These are phyloP conservation scores for Brachyopa scutellaris DNA, from an alignment of 2,888 invertebrate genomes.

Conservation along the genomic window DNA sequence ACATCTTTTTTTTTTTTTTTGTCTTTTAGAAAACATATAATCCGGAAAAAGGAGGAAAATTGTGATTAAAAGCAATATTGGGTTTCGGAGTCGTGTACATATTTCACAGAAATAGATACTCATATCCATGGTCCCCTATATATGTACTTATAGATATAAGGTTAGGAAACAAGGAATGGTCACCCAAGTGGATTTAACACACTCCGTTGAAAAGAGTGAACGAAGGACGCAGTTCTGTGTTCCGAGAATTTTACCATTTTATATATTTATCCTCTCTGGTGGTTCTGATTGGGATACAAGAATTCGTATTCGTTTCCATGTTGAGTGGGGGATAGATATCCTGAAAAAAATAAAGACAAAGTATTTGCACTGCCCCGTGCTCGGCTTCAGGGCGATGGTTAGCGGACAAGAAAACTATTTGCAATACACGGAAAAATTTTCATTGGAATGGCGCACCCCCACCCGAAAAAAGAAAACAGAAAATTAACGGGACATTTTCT, in stretches of 20 bases:
- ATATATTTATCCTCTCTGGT: background rate
- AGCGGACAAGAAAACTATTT: too few relatives aligned
- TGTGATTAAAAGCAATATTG: constrained; percentile 50
- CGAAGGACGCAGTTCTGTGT: background rate
- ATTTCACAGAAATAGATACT: background rate
- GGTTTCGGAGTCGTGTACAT: constrained; percentile 23
- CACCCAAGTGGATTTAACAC: constrained; percentile 24
- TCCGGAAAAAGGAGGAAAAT: constrained; percentile 14
- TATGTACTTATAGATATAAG: too few relatives aligned
- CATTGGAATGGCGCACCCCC: too few relatives aligned
- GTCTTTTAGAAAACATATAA: too few relatives aligned
- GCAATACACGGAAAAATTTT: too few relatives aligned
- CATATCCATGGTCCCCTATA: background rate
- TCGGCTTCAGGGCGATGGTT: too few relatives aligned
- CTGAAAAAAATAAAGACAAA: background rate
- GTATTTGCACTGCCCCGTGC: background rate
- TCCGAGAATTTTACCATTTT: background rate
- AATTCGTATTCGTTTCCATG: constrained; percentile 11
- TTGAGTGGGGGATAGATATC: background rate
- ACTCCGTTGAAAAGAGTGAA: background rate
- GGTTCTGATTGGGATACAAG: background rate
- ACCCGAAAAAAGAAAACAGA: too few relatives aligned
- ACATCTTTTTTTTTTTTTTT: background rate
- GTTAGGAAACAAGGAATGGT: background rate
- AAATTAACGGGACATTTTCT: too few relatives aligned